Evolutionary conservation across 2,113 vertebrate genomes (phyloP), one percentile per base, ranked within the genome.

Genomic region (Trinectes maculatus): DNA sequence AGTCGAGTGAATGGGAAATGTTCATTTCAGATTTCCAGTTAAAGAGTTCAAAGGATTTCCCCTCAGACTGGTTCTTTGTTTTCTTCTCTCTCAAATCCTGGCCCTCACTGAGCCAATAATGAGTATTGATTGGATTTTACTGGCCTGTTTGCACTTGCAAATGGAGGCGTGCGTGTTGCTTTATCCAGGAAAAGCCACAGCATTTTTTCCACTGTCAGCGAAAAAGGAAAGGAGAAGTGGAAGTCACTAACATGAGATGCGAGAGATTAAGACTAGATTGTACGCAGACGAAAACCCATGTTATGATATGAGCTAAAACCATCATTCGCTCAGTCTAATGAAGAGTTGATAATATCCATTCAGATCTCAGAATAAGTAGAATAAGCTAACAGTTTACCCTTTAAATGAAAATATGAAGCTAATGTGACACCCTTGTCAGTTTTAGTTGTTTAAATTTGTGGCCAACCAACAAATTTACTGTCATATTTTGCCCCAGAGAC

Each of bases 101-200:
- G 53, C 53, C 51, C 37, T 78, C 28, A 40, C 65, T 71, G 60
- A 82, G 77, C 72, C 82, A 63, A 82, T 90, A 82, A 87, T 79
- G 60, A 72, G 70, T 81, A 87, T 83, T 85, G 79, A 90, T 85
- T 80, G 68, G 46, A 66, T 78, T 86, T 73, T 55, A 66, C 70
- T 77, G 26, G 13, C 39, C 22, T 79, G 82, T 87, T 85, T 87
- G 73, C 70, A 60, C 56, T 75, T 71, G 80, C 63, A 77, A 88
- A 82, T 79, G 64, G 55, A 80, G 33, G 64, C 36, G 37, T 40
- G 71, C 55, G 44, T 69, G 71, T 74, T 84, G 59, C 69, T 84
- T 52, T 72, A 58, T 65, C 43, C 55, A 21, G 40, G 71, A 53
- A 56, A 60, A 44, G 8, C 43, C 51, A 36, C 40, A 21, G 42